These are phyloP conservation scores for Coracopsis vasa DNA, from an alignment of 2,113 vertebrate species.

Conservation along the genomic window DNA sequence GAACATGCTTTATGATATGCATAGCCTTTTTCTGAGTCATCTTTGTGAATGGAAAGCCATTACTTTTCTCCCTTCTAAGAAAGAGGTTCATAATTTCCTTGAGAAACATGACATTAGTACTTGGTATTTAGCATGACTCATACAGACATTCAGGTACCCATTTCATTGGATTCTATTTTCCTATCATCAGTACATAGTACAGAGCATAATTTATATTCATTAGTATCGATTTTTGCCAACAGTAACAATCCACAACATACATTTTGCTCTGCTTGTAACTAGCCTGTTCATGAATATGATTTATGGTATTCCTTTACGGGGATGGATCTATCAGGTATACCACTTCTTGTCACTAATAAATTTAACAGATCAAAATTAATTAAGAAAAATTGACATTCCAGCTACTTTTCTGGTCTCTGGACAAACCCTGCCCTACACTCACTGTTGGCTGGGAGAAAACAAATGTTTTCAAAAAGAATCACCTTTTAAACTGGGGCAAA, in stretches of 20 bases:
- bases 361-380: not conserved
- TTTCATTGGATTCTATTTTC: not conserved
- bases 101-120: not conserved
- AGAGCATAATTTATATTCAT: not conserved
- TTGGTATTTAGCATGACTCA: not conserved
- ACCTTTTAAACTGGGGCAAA: not conserved
- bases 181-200: not conserved
- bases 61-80: slow-evolving; percentile 3
- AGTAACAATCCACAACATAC: not conserved
- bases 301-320: not conserved
- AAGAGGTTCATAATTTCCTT: not conserved
- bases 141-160: not conserved
- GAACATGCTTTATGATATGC: not conserved
- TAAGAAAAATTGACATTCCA: not conserved
- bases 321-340: not conserved
- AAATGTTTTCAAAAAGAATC: not conserved
- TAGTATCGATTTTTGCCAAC: not conserved
- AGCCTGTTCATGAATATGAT: not conserved
- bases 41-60: not conserved
- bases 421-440: not conserved
- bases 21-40: not conserved
- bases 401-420: not conserved
- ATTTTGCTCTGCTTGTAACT: not conserved
- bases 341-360: not conserved
- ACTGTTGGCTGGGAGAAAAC: not conserved